Evolutionary conservation across 2,797 vertebrate genomes (phyloP).

Genomic region (Varecia variegata): DNA sequence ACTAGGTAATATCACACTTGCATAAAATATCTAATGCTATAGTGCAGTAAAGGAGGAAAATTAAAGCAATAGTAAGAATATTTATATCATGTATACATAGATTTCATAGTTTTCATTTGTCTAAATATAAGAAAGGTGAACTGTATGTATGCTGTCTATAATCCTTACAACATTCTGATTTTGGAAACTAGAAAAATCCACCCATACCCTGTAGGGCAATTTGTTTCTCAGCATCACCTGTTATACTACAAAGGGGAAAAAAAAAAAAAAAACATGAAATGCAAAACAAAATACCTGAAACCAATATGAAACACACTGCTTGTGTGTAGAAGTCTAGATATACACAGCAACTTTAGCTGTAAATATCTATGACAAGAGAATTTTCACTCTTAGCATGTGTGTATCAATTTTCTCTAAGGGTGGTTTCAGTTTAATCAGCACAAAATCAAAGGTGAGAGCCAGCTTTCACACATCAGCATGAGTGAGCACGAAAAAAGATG

Average conservation of each 20-base stretch:
- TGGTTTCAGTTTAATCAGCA: conserved; percentile 58
- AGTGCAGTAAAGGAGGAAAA: neutral
- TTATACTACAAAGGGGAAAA: neutral
- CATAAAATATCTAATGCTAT: neutral
- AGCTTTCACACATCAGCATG: conserved; percentile 18
- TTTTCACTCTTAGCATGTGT: neutral
- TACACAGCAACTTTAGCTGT: neutral
- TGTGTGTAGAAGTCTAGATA: neutral
- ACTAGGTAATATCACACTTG: neutral
- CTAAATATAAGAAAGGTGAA: neutral
- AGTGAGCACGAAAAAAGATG: neutral
- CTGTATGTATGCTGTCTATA: neutral
- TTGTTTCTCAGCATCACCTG: neutral
- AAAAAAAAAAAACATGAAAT: neutral
- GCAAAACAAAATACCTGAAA: neutral
- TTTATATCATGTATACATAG: neutral
- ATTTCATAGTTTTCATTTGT: neutral
- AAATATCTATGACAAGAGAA: neutral
- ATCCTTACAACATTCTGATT: neutral
- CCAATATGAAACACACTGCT: neutral
- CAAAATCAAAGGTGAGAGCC: conserved; percentile 16
- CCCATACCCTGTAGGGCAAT: neutral
- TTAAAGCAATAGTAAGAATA: neutral
- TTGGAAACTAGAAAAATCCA: neutral
- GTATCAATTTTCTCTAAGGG: conserved; percentile 24